Conservation (phyloP, 35 echinoderm and acorn worm genomes). For the Patiria miniata region DNA sequence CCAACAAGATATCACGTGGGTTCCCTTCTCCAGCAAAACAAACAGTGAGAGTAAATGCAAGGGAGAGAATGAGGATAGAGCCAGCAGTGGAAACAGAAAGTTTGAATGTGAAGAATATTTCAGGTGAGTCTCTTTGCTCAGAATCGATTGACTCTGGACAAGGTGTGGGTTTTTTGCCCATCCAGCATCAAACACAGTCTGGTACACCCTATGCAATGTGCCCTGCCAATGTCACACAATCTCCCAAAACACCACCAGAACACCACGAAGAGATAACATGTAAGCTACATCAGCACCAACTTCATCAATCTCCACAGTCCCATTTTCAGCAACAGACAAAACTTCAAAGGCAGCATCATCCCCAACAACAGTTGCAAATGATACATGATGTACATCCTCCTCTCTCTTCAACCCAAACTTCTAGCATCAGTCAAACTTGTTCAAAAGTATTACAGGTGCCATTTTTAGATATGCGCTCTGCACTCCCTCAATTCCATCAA, state of each 20-base stretch:
- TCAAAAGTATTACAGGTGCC: background rate
- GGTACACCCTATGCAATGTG: constrained; percentile 68
- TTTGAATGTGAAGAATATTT: background rate
- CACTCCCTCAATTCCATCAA: constrained; percentile 38
- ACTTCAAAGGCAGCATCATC: constrained; percentile 5
- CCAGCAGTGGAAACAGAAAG: background rate
- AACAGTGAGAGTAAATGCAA: background rate
- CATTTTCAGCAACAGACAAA: background rate
- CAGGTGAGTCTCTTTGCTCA: constrained; percentile 60
- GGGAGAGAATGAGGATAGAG: background rate
- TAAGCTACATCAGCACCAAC: constrained; percentile 24
- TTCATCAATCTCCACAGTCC: constrained; percentile 6
- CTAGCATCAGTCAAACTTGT: background rate
- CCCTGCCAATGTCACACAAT: constrained; percentile 53
- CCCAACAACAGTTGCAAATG: constrained; percentile 12
- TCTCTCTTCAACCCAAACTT: background rate
- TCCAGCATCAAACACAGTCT: constrained; percentile 58
- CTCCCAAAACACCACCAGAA: constrained; percentile 19
- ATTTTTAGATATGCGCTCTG: constrained; percentile 15
- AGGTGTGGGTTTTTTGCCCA: constrained; percentile 75
- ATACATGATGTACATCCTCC: background rate
- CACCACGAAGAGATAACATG: background rate
- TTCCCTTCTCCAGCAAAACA: background rate
- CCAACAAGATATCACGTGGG: background rate
- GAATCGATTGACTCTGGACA: constrained; percentile 82